phyloP scores from a whole-genome alignment of 2,113 vertebrate genomes.

The Cromileptes altivelis region DNA sequence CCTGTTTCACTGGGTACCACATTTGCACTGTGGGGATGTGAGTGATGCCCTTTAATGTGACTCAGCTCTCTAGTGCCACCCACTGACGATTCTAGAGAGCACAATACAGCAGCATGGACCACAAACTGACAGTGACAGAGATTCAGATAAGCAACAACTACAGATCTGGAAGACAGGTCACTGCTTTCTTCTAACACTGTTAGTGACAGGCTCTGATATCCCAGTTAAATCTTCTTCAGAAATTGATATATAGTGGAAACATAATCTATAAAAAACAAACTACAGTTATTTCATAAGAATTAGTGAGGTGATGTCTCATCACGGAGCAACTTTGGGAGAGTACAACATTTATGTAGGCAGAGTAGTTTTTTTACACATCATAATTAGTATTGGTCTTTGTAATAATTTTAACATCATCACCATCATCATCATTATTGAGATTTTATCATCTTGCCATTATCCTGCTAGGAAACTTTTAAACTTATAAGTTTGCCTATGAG shows the following conservation, averaged over 20 bases:
- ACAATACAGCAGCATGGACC: slow-evolving; percentile 17
- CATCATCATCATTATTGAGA: too few relatives aligned
- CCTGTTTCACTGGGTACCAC: slow-evolving; percentile 73
- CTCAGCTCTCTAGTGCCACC: slow-evolving; percentile 71
- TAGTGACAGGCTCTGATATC: not conserved
- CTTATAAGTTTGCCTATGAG: not conserved
- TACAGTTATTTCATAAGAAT: not conserved
- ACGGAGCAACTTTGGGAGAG: not conserved
- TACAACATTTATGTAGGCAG: not conserved
- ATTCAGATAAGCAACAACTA: not conserved
- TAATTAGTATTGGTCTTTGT: too few relatives aligned
- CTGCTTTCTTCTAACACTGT: not conserved
- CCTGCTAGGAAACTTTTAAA: not conserved
- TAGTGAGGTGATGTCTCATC: not conserved
- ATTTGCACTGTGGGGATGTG: slow-evolving; percentile 41
- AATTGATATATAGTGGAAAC: not conserved
- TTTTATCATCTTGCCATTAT: not conserved
- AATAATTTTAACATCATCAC: not conserved
- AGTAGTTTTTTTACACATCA: not conserved
- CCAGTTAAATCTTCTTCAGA: not conserved
- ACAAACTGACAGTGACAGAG: too few relatives aligned
- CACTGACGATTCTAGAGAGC: slow-evolving; percentile 54
- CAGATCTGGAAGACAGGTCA: not conserved
- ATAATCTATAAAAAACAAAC: not conserved
- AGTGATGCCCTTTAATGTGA: slow-evolving; percentile 44